Percentiles rank a stretch among this genome's conserved stretches.
Conservation (phyloP, 2,888 invertebrate genomes). For the Scaptomyza tumidula region DNA sequence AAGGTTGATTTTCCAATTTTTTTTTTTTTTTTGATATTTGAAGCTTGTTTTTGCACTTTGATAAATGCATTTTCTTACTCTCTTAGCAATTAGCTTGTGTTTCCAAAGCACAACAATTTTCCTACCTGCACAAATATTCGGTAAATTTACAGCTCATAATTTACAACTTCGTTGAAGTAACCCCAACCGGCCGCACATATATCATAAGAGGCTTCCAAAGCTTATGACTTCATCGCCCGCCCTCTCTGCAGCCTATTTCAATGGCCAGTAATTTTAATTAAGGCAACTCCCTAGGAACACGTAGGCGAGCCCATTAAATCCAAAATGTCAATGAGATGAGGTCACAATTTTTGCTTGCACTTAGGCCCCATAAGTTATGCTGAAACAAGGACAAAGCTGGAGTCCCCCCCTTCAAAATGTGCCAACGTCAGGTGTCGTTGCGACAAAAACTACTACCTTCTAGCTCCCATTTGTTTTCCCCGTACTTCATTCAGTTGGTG, state of each 20-base stretch:
- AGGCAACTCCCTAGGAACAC: slow-evolving; percentile 41
- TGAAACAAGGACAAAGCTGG: not conserved
- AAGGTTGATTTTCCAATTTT: not conserved
- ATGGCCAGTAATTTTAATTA: slow-evolving; percentile 70
- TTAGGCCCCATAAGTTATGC: slow-evolving; percentile 50
- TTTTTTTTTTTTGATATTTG: not conserved
- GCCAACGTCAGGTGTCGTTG: slow-evolving; percentile 66
- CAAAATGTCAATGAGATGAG: slow-evolving; percentile 74
- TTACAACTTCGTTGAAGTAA: slow-evolving; percentile 25
- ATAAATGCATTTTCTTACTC: slow-evolving; percentile 7
- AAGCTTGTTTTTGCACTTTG: not conserved
- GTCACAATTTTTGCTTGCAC: slow-evolving; percentile 66
- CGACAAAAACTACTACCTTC: slow-evolving; percentile 37
- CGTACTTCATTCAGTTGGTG: slow-evolving; percentile 21
- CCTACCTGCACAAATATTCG: slow-evolving; percentile 19
- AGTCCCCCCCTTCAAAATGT: slow-evolving; percentile 21
- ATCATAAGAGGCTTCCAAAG: slow-evolving; percentile 49
- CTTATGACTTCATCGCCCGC: slow-evolving; percentile 7
- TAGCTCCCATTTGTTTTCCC: not conserved
- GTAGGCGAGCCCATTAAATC: slow-evolving; percentile 44
- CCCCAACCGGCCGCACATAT: slow-evolving; percentile 39
- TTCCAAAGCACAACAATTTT: slow-evolving; percentile 9
- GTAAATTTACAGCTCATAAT: slow-evolving; percentile 46
- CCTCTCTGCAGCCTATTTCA: slow-evolving; percentile 34
- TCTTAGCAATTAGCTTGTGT: slow-evolving; percentile 11